Base-by-base conservation (phyloP, 2,797 vertebrate genomes). In the Lagocephalus sceleratus region DNA sequence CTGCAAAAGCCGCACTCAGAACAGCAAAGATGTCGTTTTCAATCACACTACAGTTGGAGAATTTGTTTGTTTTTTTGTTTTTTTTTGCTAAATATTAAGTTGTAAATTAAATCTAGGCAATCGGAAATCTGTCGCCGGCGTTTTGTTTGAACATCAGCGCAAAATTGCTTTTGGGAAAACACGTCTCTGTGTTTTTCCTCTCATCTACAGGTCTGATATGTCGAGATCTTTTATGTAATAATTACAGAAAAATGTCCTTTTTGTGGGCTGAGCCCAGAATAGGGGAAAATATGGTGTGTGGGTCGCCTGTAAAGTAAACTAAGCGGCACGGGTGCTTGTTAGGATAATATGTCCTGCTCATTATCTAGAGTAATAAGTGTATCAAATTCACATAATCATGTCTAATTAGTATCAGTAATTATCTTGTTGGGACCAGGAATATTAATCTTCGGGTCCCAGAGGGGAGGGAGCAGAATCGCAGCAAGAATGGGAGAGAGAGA, bases 381-480 rank as follows among this genome's bases (percentile, higher is more conserved):
- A 95, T 94, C 94, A 94, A 88, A 94, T 94, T 94, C 92, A 92
- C 93, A 93, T 94, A 94, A 97, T 96, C 94, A 96, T 93, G 93
- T 93, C 94, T 96, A 96, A 96, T 95, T 96, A 96, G 94, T 95
- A 94, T 95, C 95, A 94, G 94, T 96, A 95, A 96, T 97, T 95
- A 95, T 93, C 90, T 93, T 93, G 94, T 93, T 93, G 93, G 94
- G 93, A 88, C 73, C 87, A 87, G 92, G 93, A 93, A 95, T 95
- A 97, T 96, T 95, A 94, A 92, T 93, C 93, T 95, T 93, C 91
- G 76, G 63, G 85, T 93, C 90, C 92, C 90, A 90, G 90, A 87
- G 89, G 92, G 93, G 90, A 91, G 93, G 90, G 87, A 87, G 84
- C 87, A 87, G 80, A 83, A 82, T 88, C 87, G 83, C 80, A 73